A percentile compares a stretch with the other conserved stretches of the same genome.
Conservation (phyloP, 2,113 vertebrate genomes). For the Semicossyphus pulcher region DNA sequence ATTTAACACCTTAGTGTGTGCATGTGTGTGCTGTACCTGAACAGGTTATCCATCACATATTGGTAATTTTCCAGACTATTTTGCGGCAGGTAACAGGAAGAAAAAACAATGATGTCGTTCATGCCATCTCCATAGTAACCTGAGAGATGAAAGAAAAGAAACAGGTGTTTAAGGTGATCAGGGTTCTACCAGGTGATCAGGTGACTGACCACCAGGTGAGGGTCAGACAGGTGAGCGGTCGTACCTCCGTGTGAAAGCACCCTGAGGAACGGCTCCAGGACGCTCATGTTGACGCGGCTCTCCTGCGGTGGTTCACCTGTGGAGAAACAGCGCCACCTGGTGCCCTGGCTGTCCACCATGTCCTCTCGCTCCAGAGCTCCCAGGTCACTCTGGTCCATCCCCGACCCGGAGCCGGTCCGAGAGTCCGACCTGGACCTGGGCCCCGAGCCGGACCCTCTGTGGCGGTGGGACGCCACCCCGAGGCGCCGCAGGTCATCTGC, state of each 20-base stretch:
- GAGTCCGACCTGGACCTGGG: background rate
- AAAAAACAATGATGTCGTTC: conserved; percentile 87
- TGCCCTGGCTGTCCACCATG: conserved; percentile 79
- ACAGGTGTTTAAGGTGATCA: background rate
- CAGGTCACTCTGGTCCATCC: conserved; percentile 45
- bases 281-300: conserved; percentile 83
- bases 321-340: conserved; percentile 85
- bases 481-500: conserved; percentile 81
- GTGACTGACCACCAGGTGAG: background rate
- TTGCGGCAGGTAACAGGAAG: conserved; percentile 86
- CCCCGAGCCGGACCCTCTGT: background rate
- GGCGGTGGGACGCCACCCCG: conserved; percentile 30
- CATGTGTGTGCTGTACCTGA: conserved; percentile 77
- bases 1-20: no score
- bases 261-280: conserved; percentile 83
- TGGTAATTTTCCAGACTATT: conserved; percentile 82
- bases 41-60: conserved; percentile 89
- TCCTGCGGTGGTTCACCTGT: conserved; percentile 67
- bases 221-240: background rate
- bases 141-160: conserved; percentile 53
- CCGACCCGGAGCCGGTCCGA: background rate
- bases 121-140: conserved; percentile 86
- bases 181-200: background rate
- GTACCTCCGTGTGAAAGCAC: conserved; percentile 89
- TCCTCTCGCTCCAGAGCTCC: conserved; percentile 75